Evolutionary conservation across 2,113 vertebrate genomes (phyloP).

Genomic region (Ailuropoda melanoleuca): DNA sequence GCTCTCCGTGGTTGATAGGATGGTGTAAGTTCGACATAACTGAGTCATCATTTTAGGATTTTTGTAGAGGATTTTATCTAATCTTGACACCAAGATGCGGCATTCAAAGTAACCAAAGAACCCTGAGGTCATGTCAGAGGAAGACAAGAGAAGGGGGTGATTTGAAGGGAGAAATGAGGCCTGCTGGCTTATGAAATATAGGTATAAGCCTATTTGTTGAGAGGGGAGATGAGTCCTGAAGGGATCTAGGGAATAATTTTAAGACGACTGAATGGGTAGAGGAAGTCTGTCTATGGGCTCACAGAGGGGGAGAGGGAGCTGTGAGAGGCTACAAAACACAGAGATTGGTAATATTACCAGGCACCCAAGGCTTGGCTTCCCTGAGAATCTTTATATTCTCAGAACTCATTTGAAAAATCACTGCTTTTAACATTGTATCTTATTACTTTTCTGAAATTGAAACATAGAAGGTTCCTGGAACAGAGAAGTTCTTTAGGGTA

Average conservation of each 20-base stretch:
- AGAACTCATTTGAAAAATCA: not conserved
- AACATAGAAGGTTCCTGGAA: not conserved
- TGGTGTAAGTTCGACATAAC: not conserved
- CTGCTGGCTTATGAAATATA: not conserved
- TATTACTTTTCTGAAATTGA: not conserved
- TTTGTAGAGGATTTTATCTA: not conserved
- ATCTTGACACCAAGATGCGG: no score
- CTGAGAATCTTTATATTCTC: not conserved
- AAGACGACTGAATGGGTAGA: not conserved
- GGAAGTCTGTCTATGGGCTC: not conserved
- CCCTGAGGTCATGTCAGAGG: not conserved
- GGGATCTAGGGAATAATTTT: not conserved
- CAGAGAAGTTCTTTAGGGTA: not conserved
- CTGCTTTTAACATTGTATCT: not conserved
- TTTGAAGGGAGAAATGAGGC: not conserved
- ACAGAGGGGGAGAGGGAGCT: not conserved
- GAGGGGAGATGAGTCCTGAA: accelerated
- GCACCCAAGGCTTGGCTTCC: not conserved
- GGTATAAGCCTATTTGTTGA: not conserved
- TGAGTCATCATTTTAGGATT: not conserved
- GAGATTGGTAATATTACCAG: not conserved
- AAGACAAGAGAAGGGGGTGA: not conserved
- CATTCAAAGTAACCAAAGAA: no score
- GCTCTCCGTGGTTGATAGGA: not conserved
- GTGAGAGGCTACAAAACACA: not conserved